Conservation (phyloP, 2,113 vertebrate species). For the Micronisus gabar region DNA sequence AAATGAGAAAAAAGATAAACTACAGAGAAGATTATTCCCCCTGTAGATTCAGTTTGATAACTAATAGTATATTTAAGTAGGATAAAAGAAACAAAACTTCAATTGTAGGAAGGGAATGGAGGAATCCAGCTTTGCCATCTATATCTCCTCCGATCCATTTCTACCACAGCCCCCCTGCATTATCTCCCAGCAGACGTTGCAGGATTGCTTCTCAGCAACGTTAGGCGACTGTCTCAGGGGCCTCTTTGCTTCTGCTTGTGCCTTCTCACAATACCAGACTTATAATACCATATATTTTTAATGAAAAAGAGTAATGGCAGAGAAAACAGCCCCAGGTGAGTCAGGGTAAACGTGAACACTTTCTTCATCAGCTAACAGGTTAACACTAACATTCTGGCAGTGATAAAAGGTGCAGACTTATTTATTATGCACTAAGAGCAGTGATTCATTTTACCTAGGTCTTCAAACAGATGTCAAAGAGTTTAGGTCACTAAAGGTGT, state of each 20-base stretch:
- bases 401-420: background rate
- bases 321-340: background rate
- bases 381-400: background rate
- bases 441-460: background rate
- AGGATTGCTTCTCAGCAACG: background rate
- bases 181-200: background rate
- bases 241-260: background rate
- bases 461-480: background rate
- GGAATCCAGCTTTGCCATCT: background rate
- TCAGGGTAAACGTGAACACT: background rate
- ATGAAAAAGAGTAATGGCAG: background rate
- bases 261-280: background rate
- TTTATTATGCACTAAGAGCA: background rate
- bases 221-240: background rate
- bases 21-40: background rate
- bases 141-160: fast-evolving
- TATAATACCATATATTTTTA: background rate
- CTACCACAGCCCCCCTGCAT: background rate
- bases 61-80: background rate
- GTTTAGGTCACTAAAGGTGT: background rate
- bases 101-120: background rate
- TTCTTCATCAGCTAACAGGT: background rate
- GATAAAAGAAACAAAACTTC: background rate
- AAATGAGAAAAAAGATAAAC: background rate
- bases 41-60: background rate